Base-by-base conservation (phyloP, 1,140 invertebrate species). In the Drepana arcuata region DNA sequence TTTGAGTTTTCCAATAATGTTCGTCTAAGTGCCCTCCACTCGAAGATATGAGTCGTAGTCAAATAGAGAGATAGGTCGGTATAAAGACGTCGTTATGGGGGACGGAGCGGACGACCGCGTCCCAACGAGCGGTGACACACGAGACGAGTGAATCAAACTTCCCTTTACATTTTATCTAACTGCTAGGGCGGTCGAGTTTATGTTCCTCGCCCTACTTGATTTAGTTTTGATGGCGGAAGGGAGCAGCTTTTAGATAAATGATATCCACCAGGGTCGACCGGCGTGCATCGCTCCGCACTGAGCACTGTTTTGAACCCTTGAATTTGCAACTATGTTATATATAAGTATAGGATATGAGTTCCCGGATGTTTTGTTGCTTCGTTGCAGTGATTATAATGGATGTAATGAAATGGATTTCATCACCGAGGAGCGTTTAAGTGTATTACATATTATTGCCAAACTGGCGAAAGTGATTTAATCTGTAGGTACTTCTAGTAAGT, bases 171-270 rank as follows among this genome's bases (percentile, higher is more conserved):
- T 81, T 75, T 72, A 72, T 78, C 67, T 67, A 58, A 77, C 59
- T 73, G 69, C 64, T 65, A 75, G 71, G 73, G 69, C 55, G 77
- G 75, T 70, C 59, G 61, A 66, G 61, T 75, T 80, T 80, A 74
- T 73, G 69, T 56, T 64, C 56, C 47, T 61, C 64, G 49, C 74
- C 71, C 67, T 70, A 62, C 67, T 74, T 78, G 73, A 81, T 81
- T 69, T 67, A 68, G 73, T 74, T 81, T 78, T 81, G 77, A 81
- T 81, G 64, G 70, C 56, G 60, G 64, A 66, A 67, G 65, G 71
- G 75, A 64, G 52, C 55, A 57, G 63, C 67, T 78, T 69, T 75
- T 65, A 78, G 66, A 71, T 77, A 80, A 80, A 77, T 74, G 64
- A 71, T 72, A 68, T 53, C 40, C 41, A 52, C 48, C 39, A 45